Base-by-base conservation (phyloP, 2,888 invertebrate genomes). In the Eristalinus sepulchralis region DNA sequence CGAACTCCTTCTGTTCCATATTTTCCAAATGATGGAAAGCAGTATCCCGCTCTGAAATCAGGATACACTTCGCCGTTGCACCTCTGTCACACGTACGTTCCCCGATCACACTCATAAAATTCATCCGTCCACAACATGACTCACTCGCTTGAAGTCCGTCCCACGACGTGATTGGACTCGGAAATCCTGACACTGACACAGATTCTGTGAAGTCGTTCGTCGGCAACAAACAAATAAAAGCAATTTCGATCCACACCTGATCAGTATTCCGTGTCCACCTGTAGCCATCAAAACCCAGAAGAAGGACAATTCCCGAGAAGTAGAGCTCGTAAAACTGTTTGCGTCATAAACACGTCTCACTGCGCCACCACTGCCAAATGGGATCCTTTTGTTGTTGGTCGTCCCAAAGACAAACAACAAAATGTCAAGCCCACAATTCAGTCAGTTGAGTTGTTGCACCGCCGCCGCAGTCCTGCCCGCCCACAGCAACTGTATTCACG, bases 401-500 rank as follows among this genome's bases (percentile, higher is more conserved):
- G 8, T 8, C 17, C 5, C 17, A 13, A 47, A 47, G n/a, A 47
- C 47, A 47, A 47, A 47, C 47, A 47, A 47, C 47, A n/a, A 39
- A 39, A 39, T 39, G 39, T 39, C 39, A 39, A 39, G n/a, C 39
- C 13, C 39, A 39, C 39, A n/a, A 39, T 4, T 39, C 39, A n/a
- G 39, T 5, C n/a, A 47, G 39, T 47, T 47, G 47, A 47, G 47
- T 47, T 39, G 39, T 39, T 17, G 17, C 27, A 27, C 27, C 27
- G 5, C 27, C 27, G 27, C 27, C 5, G 27, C 27, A 6, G n/a
- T 4, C 1, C 17, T 17, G 17, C 17, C 17, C 47, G 17, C 66
- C 66, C 67, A 24, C 64, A 70, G 71, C 67, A 64, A 59, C 17
- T 63, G 33, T 17, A n/a, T 11, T 55, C 31, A 53, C 39, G 60